Evolutionary conservation across 1,140 invertebrate genomes (phyloP), one percentile per base, ranked within the genome.

Genomic region (Neodiprion fabricii): DNA sequence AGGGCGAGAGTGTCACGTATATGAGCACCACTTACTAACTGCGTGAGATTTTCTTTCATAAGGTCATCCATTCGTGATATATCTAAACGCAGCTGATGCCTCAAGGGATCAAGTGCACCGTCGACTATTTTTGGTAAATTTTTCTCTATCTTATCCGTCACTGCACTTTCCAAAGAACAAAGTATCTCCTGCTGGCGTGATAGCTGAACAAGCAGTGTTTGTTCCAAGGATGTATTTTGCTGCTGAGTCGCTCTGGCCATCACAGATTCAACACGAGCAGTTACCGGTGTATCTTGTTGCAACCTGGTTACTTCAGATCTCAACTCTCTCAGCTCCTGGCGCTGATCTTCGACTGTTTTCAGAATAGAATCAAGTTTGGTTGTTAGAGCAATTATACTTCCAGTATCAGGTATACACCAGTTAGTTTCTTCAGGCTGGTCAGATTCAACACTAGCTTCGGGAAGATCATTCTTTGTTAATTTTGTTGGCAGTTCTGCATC

Each of bases 11-110:
- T 89, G 76, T 97, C 96, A 75, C 93, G 91, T 17, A 96, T 91
- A 76, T 92, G 91, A 91, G 95, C 79, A 53, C 93, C 95, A 75
- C 90, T 92, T 76, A 96, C 90, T 21, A 96, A 85, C 83, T 96
- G 95, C 5, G 90, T 89, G 72, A 97, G 92, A 85, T 94, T 96
- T 71, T 96, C 94, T 75, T 94, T 92, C 10, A 97, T 84, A 66
- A 94, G 86, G 61, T 91, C 88, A 86, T 97, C 95, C 84, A 96
- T 95, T 82, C 93, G 90, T 17, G 91, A 89, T 12, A 95, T 87
- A 81, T 95, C 91, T 74, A 91, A 85, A 85, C 95, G 91, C 81
- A 96, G 82, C 86, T 94, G 89, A 78, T 91, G 88, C 83, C 92
- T 88, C 77, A 94, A 83, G 74, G 92, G 89, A 81, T 95, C 92